phyloP scores from a whole-genome alignment of 1,140 invertebrate species.

The Tetramorium alpestre region DNA sequence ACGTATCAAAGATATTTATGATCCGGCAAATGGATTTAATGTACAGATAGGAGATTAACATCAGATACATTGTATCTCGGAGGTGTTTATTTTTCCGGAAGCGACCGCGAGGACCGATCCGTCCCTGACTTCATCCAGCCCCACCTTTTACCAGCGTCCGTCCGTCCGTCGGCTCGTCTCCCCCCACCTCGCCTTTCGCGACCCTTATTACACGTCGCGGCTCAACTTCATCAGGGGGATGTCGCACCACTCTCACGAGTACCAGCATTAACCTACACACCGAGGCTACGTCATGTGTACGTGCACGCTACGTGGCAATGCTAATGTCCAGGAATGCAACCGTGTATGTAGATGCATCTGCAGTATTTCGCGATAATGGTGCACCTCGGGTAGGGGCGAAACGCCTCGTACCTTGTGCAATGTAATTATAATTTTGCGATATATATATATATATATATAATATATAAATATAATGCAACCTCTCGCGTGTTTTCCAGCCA shows the following conservation, averaged over 20 bases:
- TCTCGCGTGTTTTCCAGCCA: neutral
- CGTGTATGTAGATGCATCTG: slow-evolving; percentile 69
- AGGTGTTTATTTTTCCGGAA: slow-evolving; percentile 44
- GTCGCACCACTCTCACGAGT: slow-evolving; percentile 77
- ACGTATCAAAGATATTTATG: neutral
- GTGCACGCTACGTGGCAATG: slow-evolving; percentile 58
- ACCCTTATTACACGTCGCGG: slow-evolving; percentile 85
- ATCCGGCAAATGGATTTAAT: neutral
- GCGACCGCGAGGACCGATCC: slow-evolving; percentile 41
- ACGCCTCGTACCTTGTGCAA: slow-evolving; percentile 46
- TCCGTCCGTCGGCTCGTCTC: slow-evolving; percentile 66
- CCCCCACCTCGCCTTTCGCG: slow-evolving; percentile 73
- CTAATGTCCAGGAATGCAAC: slow-evolving; percentile 70
- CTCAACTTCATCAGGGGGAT: slow-evolving; percentile 84
- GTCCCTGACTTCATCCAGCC: slow-evolving; percentile 54
- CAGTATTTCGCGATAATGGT: slow-evolving; percentile 75
- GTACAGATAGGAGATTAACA: neutral
- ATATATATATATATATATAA: slow-evolving; percentile 23
- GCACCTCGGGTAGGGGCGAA: slow-evolving; percentile 32
- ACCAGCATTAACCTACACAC: slow-evolving; percentile 80
- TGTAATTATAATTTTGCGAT: slow-evolving; percentile 65
- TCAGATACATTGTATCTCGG: neutral
- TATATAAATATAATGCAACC: slow-evolving; percentile 47
- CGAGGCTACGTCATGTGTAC: slow-evolving; percentile 25
- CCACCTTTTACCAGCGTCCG: slow-evolving; percentile 64